A percentile compares a stretch with the other conserved stretches of the same genome.
These are phyloP conservation scores for Tipula lateralis DNA, from an alignment of 2,888 invertebrate genomes.

Conservation along the genomic window DNA sequence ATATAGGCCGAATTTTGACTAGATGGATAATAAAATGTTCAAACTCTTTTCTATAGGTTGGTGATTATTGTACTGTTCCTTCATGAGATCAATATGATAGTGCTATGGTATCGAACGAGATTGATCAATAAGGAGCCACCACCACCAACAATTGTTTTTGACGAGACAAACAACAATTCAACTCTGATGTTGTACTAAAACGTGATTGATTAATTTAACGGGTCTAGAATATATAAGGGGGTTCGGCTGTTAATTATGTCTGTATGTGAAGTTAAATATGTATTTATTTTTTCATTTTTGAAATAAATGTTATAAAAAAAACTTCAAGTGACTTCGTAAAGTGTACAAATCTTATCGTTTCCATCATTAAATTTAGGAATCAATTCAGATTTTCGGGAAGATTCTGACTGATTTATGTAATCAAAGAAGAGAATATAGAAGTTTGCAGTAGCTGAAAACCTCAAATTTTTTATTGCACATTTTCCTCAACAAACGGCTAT, in stretches of 20 bases:
- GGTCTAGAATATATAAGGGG: neutral
- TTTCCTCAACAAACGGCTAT: no score
- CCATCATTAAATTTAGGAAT: no score
- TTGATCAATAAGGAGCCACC: slow-evolving; percentile 43
- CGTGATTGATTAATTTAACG: neutral
- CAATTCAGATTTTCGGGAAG: no score
- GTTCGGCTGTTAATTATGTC: neutral
- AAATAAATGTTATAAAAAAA: slow-evolving; percentile 12
- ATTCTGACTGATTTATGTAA: no score
- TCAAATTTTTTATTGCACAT: no score
- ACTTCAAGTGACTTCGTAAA: no score
- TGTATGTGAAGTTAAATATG: neutral
- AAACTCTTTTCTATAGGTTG: slow-evolving; percentile 45
- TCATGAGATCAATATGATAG: slow-evolving; percentile 42
- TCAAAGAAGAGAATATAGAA: no score
- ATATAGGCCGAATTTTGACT: no score
- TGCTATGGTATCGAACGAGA: slow-evolving; percentile 44
- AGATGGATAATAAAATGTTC: no score
- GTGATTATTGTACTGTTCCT: slow-evolving; percentile 39
- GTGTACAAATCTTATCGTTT: no score
- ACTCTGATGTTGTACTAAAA: slow-evolving; percentile 35
- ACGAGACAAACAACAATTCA: slow-evolving; percentile 35
- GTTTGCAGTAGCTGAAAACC: no score
- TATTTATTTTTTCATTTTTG: neutral
- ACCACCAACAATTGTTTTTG: slow-evolving; percentile 36